These are phyloP conservation scores for Drosophila prostipennis DNA, from an alignment of 2,888 invertebrate species.

Conservation along the genomic window DNA sequence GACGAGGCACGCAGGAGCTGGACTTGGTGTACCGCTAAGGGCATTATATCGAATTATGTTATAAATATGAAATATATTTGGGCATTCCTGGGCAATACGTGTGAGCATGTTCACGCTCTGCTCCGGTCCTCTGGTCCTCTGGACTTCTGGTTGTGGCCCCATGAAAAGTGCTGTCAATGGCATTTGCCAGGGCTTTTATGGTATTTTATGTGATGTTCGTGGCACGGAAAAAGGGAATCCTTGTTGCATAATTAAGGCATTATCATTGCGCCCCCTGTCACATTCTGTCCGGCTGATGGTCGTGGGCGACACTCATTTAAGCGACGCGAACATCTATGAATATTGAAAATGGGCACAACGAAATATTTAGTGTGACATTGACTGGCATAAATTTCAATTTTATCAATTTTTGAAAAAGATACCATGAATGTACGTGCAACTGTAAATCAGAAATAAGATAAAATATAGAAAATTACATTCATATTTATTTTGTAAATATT, in stretches of 20 bases:
- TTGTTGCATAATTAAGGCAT: conserved; percentile 52
- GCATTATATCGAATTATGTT: conserved; percentile 78
- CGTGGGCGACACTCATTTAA: conserved; percentile 22
- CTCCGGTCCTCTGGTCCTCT: background rate
- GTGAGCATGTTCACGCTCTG: conserved; percentile 51
- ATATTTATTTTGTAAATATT: background rate
- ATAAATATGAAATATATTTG: conserved; percentile 74
- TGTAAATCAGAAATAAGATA: too few species aligned
- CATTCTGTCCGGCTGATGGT: conserved; percentile 7
- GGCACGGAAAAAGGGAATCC: conserved; percentile 41
- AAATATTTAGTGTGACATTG: conserved; percentile 13
- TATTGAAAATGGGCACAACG: conserved; percentile 25
- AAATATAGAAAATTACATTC: background rate
- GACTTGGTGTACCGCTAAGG: conserved; percentile 45
- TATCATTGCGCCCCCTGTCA: conserved; percentile 32
- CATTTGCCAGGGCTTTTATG: conserved; percentile 56
- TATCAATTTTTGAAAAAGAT: background rate
- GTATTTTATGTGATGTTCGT: conserved; percentile 56
- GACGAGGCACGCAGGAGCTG: conserved; percentile 25
- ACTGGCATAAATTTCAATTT: conserved; percentile 10
- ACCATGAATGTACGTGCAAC: background rate
- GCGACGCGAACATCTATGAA: conserved; percentile 24
- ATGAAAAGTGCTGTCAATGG: conserved; percentile 47
- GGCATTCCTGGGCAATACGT: conserved; percentile 47
- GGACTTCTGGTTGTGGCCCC: conserved; percentile 9